A percentile compares a stretch with the other conserved stretches of the same genome.
Evolutionary conservation across 1,140 invertebrate genomes (phyloP).

Genomic region (Drosophila malerkotliana): DNA sequence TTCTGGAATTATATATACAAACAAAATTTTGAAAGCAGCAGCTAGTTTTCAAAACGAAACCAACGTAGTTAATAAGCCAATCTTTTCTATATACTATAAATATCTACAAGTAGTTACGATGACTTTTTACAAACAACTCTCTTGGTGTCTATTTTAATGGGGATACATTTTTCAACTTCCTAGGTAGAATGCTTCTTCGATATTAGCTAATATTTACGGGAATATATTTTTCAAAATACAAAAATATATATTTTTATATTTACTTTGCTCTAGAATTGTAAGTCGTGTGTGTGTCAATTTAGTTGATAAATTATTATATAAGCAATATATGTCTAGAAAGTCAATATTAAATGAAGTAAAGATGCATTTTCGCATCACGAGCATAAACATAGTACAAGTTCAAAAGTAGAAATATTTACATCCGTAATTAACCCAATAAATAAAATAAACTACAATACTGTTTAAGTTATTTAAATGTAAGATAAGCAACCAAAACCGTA

Average conservation of each 20-base stretch:
- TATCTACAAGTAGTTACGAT: conserved; percentile 31
- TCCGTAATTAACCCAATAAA: conserved; percentile 30
- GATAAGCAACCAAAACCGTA: conserved; percentile 18
- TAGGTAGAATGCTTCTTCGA: conserved; percentile 71
- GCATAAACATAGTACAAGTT: conserved; percentile 77
- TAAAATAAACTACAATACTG: conserved; percentile 17
- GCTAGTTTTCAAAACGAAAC: conserved; percentile 69
- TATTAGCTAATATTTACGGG: conserved; percentile 65
- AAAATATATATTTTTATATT: conserved; percentile 73
- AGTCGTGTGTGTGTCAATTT: conserved; percentile 65
- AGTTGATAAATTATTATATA: conserved; percentile 46
- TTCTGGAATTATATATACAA: conserved; percentile 22
- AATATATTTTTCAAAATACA: conserved; percentile 1
- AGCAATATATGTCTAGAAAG: conserved; percentile 56
- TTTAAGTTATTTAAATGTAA: conserved; percentile 42
- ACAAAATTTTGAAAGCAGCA: conserved; percentile 50
- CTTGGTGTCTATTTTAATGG: conserved; percentile 78
- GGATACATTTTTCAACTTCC: conserved; percentile 47
- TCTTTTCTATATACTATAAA: conserved; percentile 55
- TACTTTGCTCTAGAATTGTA: conserved; percentile 72
- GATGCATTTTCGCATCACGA: conserved; percentile 61
- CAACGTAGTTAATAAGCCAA: conserved; percentile 61
- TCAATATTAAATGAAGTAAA: conserved; percentile 12
- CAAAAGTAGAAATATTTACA: conserved; percentile 73
- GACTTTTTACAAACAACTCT: conserved; percentile 68